A percentile compares a stretch with the other conserved stretches of the same genome.
These are phyloP conservation scores for Pipra filicauda DNA, from an alignment of 2,113 vertebrate genomes.

Conservation along the genomic window DNA sequence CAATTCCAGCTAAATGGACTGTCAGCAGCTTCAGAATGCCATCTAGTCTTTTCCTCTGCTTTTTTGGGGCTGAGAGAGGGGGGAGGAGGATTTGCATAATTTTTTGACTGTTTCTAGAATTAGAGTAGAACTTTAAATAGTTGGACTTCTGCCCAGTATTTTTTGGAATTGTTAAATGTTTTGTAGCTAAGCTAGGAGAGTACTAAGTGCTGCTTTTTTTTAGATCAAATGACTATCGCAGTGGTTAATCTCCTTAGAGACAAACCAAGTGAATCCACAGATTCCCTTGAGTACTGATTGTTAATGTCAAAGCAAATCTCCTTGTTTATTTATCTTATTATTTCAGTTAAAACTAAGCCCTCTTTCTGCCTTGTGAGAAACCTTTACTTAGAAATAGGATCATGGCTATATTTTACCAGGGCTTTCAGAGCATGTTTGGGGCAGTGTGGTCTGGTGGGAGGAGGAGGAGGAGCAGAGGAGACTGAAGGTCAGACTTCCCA, in stretches of 20 bases:
- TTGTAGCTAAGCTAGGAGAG: conserved; percentile 2
- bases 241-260: conserved; percentile 48
- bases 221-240: conserved; percentile 17
- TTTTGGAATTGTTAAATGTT: conserved; percentile 46
- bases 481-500: background rate
- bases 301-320: conserved; percentile 35
- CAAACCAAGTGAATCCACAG: conserved; percentile 15
- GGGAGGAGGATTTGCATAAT: conserved; percentile 1
- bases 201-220: background rate
- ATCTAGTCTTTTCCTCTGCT: background rate
- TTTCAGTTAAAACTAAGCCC: conserved; percentile 29
- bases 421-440: conserved; percentile 1
- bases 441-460: background rate
- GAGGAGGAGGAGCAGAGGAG: background rate
- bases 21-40: background rate
- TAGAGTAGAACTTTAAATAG: conserved; percentile 29
- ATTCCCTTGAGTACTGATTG: conserved; percentile 27
- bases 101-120: conserved; percentile 20
- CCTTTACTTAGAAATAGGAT: conserved; percentile 3
- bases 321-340: conserved; percentile 58
- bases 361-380: conserved; percentile 14
- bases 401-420: background rate
- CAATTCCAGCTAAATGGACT: background rate
- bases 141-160: conserved; percentile 18
- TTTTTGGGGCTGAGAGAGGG: background rate